Percentiles rank a stretch among this genome's conserved stretches.
These are phyloP conservation scores for Colaptes auratus DNA, from an alignment of 2,113 vertebrate genomes.

Conservation along the genomic window DNA sequence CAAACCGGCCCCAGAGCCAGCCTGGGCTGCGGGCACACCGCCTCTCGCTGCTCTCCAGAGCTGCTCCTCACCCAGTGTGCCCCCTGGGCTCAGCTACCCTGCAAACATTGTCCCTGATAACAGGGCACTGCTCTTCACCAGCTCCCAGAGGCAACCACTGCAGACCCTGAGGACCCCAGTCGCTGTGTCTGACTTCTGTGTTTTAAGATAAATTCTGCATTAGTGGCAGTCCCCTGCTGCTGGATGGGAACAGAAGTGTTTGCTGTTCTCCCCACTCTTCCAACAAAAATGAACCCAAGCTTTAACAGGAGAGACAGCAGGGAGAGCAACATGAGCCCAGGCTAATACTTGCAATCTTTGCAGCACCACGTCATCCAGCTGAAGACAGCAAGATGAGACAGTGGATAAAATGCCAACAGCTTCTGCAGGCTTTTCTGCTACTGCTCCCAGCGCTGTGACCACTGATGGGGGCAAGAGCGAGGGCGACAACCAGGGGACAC, in stretches of 20 bases:
- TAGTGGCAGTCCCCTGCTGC: background rate
- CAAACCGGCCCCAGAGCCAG: background rate
- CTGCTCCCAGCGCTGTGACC: background rate
- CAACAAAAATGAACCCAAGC: background rate
- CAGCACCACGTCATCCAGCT: background rate
- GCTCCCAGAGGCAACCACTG: background rate
- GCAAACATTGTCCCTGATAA: background rate
- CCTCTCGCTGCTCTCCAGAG: background rate
- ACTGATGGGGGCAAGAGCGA: background rate
- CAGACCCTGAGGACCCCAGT: background rate
- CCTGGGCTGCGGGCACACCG: background rate
- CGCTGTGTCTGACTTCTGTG: background rate
- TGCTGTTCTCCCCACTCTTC: background rate
- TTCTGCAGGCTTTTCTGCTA: background rate
- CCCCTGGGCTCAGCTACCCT: background rate
- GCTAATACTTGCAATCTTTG: background rate
- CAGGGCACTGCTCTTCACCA: background rate
- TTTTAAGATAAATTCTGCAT: background rate
- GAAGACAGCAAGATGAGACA: background rate
- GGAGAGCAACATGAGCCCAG: background rate
- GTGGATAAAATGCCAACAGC: background rate
- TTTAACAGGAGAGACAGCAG: background rate
- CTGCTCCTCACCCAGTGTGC: fast-evolving
- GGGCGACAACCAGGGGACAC: conserved; percentile 10
- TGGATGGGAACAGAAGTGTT: background rate